A percentile compares a stretch with the other conserved stretches of the same genome.
phyloP scores from a whole-genome alignment of 2,113 vertebrate species.

The Oceanodroma tethys region DNA sequence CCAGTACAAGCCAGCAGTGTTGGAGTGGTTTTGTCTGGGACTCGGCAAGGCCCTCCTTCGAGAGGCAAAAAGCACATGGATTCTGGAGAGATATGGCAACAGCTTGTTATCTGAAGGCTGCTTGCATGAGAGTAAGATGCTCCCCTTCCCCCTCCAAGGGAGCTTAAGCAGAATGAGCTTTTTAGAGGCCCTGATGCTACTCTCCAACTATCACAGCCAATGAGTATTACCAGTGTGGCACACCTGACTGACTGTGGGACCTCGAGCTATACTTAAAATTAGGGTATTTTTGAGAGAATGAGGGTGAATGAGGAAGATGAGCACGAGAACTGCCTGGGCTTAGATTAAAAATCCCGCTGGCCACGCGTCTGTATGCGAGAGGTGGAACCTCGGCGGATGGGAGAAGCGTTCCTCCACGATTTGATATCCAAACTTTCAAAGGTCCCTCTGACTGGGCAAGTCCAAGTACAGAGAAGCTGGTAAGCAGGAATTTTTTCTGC shows the following conservation, averaged over 20 bases:
- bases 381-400: fast-evolving
- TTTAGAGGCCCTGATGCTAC: background rate
- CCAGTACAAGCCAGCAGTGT: background rate
- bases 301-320: background rate
- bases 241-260: fast-evolving
- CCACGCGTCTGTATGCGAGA: fast-evolving
- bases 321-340: background rate
- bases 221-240: fast-evolving
- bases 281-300: background rate
- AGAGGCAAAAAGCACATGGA: background rate
- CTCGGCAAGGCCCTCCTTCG: background rate
- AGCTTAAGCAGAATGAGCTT: background rate
- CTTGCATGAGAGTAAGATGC: background rate
- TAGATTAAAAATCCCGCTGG: background rate
- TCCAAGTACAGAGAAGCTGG: background rate
- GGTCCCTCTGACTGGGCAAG: background rate
- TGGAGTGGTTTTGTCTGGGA: background rate
- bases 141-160: background rate
- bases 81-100: background rate
- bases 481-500: background rate
- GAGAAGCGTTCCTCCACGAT: fast-evolving
- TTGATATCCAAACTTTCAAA: background rate
- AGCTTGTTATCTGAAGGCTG: background rate
- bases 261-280: background rate
- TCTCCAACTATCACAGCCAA: background rate